These are phyloP conservation scores for Vanessa tameamea DNA, from an alignment of 1,140 invertebrate genomes.

Conservation along the genomic window DNA sequence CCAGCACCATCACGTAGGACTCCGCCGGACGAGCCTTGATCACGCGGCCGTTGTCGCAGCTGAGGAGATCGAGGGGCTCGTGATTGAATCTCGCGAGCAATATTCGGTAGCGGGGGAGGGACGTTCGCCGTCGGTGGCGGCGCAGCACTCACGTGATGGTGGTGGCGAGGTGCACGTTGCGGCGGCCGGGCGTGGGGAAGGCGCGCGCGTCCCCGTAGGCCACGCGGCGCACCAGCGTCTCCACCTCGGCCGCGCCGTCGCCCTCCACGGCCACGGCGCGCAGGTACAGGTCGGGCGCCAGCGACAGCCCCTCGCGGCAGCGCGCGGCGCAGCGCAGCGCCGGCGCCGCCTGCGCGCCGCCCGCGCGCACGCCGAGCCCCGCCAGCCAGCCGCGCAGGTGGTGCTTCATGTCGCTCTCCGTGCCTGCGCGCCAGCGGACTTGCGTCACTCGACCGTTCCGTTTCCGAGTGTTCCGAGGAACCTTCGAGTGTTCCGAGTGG, in stretches of 20 bases:
- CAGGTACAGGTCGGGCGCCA: conserved; percentile 81
- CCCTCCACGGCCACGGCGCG: conserved; percentile 95
- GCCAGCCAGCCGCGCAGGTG: conserved; percentile 93
- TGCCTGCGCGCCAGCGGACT: conserved; percentile 79
- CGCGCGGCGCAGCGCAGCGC: conserved; percentile 91
- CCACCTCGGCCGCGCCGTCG: conserved; percentile 93
- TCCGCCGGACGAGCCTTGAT: conserved; percentile 85
- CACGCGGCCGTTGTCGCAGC: conserved; percentile 86
- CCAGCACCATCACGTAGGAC: conserved; percentile 92
- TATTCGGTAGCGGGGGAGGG: too few relatives aligned
- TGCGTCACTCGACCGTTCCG: too few relatives aligned
- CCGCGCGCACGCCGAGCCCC: conserved; percentile 91
- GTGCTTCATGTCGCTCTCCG: conserved; percentile 92
- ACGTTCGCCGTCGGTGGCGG: too few relatives aligned
- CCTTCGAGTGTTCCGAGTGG: too few relatives aligned
- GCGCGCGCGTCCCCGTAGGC: conserved; percentile 94
- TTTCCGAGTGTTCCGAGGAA: too few relatives aligned
- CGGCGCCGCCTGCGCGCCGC: conserved; percentile 88
- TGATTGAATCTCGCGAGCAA: too few relatives aligned
- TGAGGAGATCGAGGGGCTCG: conserved; percentile 44
- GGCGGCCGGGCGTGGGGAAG: conserved; percentile 94
- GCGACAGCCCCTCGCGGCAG: conserved; percentile 63
- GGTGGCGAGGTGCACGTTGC: conserved; percentile 92
- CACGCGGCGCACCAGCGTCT: conserved; percentile 92
- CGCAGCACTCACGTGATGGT: conserved; percentile 83